phyloP scores from a whole-genome alignment of 1,140 invertebrate genomes.

The Neodiprion lecontei region DNA sequence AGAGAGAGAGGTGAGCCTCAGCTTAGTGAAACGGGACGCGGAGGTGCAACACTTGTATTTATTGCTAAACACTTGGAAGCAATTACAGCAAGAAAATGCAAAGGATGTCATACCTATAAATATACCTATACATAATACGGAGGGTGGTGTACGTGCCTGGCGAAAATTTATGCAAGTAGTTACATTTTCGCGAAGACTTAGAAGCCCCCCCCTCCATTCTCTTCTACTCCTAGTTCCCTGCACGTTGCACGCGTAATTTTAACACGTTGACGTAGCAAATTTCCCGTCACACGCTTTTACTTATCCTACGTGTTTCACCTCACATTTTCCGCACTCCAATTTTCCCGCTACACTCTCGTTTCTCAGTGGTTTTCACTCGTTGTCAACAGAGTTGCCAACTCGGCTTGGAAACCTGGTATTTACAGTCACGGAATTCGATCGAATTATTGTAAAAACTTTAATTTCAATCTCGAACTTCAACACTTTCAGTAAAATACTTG shows the following conservation, averaged over 20 bases:
- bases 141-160: not conserved
- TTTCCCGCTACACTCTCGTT: no score
- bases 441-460: no score
- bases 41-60: not conserved
- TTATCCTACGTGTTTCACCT: not conserved
- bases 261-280: not conserved
- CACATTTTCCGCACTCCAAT: not conserved
- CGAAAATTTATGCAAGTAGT: not conserved
- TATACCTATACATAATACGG: no score
- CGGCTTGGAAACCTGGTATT: no score
- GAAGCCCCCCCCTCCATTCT: not conserved
- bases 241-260: constrained; percentile 1
- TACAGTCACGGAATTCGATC: no score
- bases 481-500: no score
- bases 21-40: no score
- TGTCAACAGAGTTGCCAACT: no score
- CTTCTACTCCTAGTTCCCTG: not conserved
- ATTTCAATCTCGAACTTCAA: no score
- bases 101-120: not conserved
- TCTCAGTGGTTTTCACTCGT: no score
- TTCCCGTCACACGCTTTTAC: not conserved
- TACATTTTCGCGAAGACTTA: no score
- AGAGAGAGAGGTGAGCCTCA: no score
- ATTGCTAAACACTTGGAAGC: constrained; percentile 1
- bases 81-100: constrained; percentile 8